Percentiles rank a stretch among this genome's conserved stretches.
Conservation (phyloP, 1,140 invertebrate genomes). For the Drosophila yakuba region DNA sequence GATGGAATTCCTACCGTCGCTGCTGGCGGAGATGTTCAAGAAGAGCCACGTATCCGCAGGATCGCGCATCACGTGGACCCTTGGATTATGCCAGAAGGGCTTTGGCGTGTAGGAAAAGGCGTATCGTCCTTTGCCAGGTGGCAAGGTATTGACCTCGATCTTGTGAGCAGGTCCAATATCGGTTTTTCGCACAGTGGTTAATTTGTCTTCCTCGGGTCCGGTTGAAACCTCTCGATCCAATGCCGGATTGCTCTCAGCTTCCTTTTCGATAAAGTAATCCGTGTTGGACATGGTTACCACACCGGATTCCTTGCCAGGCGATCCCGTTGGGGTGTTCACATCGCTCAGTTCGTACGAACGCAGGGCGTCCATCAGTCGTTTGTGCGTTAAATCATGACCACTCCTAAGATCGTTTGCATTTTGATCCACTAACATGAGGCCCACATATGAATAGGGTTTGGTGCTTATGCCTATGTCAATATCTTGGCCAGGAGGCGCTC, state of each 20-base stretch:
- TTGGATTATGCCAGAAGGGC: conserved; percentile 91
- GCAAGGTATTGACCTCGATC: conserved; percentile 88
- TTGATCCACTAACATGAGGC: conserved; percentile 94
- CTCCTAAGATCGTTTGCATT: conserved; percentile 91
- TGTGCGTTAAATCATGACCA: conserved; percentile 81
- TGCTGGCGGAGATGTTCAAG: conserved; percentile 90
- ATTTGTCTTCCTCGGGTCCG: conserved; percentile 65
- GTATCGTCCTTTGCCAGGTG: conserved; percentile 94
- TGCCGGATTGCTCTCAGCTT: conserved; percentile 62
- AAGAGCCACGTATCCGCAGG: conserved; percentile 94
- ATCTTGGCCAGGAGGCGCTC: conserved; percentile 89
- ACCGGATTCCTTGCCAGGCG: conserved; percentile 80
- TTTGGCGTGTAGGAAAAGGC: conserved; percentile 94
- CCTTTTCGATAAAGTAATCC: conserved; percentile 75
- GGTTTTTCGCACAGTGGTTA: conserved; percentile 78
- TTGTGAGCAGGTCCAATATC: conserved; percentile 84
- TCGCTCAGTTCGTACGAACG: conserved; percentile 83
- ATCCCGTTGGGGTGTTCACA: conserved; percentile 73
- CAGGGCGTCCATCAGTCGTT: conserved; percentile 83
- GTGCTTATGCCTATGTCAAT: conserved; percentile 91
- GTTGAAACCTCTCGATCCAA: conserved; percentile 43
- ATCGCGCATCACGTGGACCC: conserved; percentile 90
- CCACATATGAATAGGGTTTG: conserved; percentile 94
- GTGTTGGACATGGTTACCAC: conserved; percentile 82
- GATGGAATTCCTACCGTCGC: conserved; percentile 84